A percentile compares a stretch with the other conserved stretches of the same genome.
phyloP scores from a whole-genome alignment of 2,797 vertebrate genomes.

The Taenioides sp. region DNA sequence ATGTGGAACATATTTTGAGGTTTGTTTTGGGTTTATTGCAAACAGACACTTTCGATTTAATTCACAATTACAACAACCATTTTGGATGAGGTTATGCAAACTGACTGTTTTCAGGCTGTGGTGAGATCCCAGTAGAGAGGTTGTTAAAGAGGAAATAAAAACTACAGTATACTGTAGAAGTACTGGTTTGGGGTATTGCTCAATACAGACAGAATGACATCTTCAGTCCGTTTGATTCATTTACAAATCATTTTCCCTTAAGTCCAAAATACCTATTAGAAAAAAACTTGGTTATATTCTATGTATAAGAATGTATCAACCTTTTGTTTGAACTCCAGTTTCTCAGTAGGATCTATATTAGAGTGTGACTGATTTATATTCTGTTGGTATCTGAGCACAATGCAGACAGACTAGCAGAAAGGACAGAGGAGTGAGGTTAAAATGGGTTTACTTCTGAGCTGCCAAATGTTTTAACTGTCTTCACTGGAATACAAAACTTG shows the following conservation, averaged over 20 bases:
- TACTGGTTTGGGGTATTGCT: background rate
- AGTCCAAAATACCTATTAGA: too few species aligned
- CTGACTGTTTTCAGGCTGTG: background rate
- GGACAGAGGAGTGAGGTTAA: slow-evolving; percentile 8
- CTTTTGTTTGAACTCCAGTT: slow-evolving; percentile 38
- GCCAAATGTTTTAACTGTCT: slow-evolving; percentile 50
- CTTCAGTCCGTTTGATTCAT: background rate
- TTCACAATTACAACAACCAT: background rate
- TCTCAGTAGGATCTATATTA: slow-evolving; percentile 37
- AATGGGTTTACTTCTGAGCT: slow-evolving; percentile 47
- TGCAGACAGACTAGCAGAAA: slow-evolving; percentile 13
- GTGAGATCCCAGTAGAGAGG: background rate
- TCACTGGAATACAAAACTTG: slow-evolving; percentile 51
- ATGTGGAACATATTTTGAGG: background rate
- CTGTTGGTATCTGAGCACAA: slow-evolving; percentile 40
- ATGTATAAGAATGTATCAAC: background rate
- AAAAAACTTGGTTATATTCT: background rate
- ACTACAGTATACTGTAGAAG: too few species aligned
- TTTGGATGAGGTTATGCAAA: background rate
- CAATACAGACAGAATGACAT: background rate
- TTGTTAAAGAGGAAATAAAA: too few species aligned
- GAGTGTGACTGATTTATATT: slow-evolving; percentile 48
- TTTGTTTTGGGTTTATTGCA: background rate
- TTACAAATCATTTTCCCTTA: background rate
- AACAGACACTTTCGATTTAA: too few species aligned